Evolutionary conservation across 2,888 invertebrate genomes (phyloP), one percentile per base, ranked within the genome.

Genomic region (Automeris io): DNA sequence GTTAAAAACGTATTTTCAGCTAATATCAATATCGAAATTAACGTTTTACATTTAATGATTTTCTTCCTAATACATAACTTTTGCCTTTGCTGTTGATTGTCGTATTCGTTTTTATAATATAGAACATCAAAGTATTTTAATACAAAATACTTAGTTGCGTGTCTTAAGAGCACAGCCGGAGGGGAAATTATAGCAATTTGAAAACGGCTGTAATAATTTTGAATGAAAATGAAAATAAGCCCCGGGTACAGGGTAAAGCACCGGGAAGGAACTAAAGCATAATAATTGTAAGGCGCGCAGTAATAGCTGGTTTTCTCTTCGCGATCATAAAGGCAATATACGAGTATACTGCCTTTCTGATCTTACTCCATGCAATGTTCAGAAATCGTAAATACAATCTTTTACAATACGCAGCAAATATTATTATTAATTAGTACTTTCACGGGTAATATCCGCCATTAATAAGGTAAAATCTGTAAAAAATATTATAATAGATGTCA

Each of bases 151-250:
- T 24, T n/a, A 19, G 22, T 3, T 55, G 54, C 53, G 47, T 52
- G 47, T 50, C 45, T 55, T 43, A 47, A 51, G 39, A 49, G 42
- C 50, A 51, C 45, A 50, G 45, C 49, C 45, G 22, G 13, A 36
- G 47, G 51, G 45, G 40, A 60, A 65, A 69, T 68, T 64, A 60
- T 58, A 57, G 67, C 57, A 61, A 67, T 70, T 63, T 59, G 45
- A 47, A 66, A 62, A 63, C 33, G 49, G 50, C 50, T 51, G 57
- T 61, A 63, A 16, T 29, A 8, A 67, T 61, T 64, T 53, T 46
- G 59, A 67, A 71, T 58, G 47, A 62, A 62, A 69, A 70, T 57
- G 46, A 63, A 68, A 68, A 65, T 59, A 61, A 60, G 57, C 54
- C 32, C 47, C 49, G 55, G 55, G 53, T 55, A 56, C 54, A 55